Base-by-base conservation (phyloP, 2,888 invertebrate species). In the Hoplodrina blanda region DNA sequence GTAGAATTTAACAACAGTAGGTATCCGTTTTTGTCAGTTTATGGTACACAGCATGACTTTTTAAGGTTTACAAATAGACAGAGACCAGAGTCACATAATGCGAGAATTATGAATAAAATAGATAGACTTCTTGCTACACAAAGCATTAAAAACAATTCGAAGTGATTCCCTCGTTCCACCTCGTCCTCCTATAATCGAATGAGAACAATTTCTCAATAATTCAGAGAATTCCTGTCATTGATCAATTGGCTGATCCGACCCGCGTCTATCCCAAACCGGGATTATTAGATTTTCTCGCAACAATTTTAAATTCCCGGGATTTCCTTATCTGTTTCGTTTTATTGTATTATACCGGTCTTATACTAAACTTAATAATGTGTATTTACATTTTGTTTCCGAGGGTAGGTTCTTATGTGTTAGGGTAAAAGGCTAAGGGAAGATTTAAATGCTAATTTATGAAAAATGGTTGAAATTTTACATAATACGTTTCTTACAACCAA, bases 241-340 rank as follows among this genome's bases (percentile, higher is more conserved):
- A 90, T 90, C 89, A 91, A 91, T 91, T 89, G 91, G 77, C 88
- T 89, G 89, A 88, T 87, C 86, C 86, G 78, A 86, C 74, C 85
- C 85, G 80, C 84, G 76, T 80, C 75, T 83, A 70, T 63, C 78
- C 76, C 70, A 78, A 78, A 73, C 82, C 66, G 77, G 75, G 88
- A 89, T 91, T 91, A 91, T 92, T 91, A 88, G 87, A 91, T 92
- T 91, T 88, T 74, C 85, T 84, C 85, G 82, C 80, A 87, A 88
- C 85, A 87, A 88, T 90, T 90, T 86, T 80, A 87, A 87, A 85
- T 84, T 81, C 73, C 65, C 69, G 61, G 78, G 81, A 82, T 87
- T 78, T 81, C 80, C 84, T 84, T 81, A 73, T 82, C 85, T 80
- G 76, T 83, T 80, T 73, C 74, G 62, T 77, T 85, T 84, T 84